These are phyloP conservation scores for Galeopterus variegatus DNA, from an alignment of 2,113 vertebrate species.

Conservation along the genomic window DNA sequence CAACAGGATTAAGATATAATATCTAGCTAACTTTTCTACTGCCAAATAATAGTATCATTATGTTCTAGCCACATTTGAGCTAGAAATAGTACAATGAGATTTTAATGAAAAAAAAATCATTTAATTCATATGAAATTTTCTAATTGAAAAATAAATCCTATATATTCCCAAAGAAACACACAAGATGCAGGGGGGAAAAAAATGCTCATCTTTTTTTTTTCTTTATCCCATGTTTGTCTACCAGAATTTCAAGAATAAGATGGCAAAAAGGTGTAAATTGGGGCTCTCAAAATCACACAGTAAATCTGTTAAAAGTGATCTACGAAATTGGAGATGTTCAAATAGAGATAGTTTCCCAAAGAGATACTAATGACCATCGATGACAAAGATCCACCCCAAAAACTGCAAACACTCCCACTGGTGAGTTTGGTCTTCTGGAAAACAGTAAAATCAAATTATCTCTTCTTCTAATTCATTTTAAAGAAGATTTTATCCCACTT, in stretches of 20 bases:
- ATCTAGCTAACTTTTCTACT: background rate
- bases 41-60: background rate
- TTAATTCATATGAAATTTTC: constrained; percentile 54
- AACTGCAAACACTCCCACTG: background rate
- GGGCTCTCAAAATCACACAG: background rate
- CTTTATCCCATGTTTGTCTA: background rate
- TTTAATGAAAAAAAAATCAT: constrained; percentile 50
- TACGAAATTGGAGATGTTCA: background rate
- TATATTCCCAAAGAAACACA: constrained; percentile 41
- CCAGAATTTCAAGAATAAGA: background rate
- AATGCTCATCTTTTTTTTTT: background rate
- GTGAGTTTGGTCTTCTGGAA: background rate
- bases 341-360: background rate
- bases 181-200: background rate
- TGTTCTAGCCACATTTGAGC: constrained; percentile 9
- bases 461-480: background rate
- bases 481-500: background rate
- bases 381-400: background rate
- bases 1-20: background rate
- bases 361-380: fast-evolving
- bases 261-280: background rate
- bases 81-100: constrained; percentile 56
- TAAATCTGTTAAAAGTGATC: background rate
- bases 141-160: constrained; percentile 49
- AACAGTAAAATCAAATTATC: background rate